These are phyloP conservation scores for Scrobipalpa costella DNA, from an alignment of 2,888 invertebrate species.

Conservation along the genomic window DNA sequence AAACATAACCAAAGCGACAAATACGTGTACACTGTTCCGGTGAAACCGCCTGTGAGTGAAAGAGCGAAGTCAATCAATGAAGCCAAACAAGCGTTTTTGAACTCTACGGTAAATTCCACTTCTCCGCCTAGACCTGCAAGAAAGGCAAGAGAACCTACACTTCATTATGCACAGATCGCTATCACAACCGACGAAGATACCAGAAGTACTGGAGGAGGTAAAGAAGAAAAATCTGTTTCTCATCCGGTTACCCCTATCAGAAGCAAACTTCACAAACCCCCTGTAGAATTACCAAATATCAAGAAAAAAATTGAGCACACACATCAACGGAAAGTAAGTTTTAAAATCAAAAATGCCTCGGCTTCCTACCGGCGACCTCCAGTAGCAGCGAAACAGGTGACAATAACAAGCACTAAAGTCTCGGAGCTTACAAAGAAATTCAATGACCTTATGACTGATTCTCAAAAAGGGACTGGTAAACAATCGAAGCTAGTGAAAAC, in stretches of 20 bases:
- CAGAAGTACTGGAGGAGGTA: slow-evolving; percentile 75
- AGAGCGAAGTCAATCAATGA: slow-evolving; percentile 64
- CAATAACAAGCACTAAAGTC: slow-evolving; percentile 81
- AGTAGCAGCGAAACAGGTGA: slow-evolving; percentile 68
- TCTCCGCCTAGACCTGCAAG: slow-evolving; percentile 33
- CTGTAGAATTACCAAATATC: slow-evolving; percentile 46
- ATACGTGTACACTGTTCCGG: slow-evolving; percentile 66
- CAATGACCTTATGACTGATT: slow-evolving; percentile 82
- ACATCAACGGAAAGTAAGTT: slow-evolving; percentile 81
- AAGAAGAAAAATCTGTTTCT: slow-evolving; percentile 37
- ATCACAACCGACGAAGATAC: slow-evolving; percentile 69
- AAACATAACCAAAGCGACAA: slow-evolving; percentile 67
- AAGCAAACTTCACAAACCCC: slow-evolving; percentile 43
- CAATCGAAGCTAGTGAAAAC: slow-evolving; percentile 80
- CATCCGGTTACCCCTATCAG: slow-evolving; percentile 37
- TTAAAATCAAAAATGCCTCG: slow-evolving; percentile 80
- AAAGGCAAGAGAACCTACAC: slow-evolving; percentile 48
- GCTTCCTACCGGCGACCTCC: slow-evolving; percentile 70
- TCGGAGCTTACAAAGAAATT: slow-evolving; percentile 86
- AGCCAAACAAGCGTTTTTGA: slow-evolving; percentile 68
- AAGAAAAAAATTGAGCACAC: slow-evolving; percentile 61
- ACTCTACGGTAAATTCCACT: slow-evolving; percentile 55
- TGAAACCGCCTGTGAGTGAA: slow-evolving; percentile 56
- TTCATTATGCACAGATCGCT: slow-evolving; percentile 72
- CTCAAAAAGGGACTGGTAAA: slow-evolving; percentile 64